Conservation (phyloP, 1,140 invertebrate genomes). For the Stegodyphus dumicola region DNA sequence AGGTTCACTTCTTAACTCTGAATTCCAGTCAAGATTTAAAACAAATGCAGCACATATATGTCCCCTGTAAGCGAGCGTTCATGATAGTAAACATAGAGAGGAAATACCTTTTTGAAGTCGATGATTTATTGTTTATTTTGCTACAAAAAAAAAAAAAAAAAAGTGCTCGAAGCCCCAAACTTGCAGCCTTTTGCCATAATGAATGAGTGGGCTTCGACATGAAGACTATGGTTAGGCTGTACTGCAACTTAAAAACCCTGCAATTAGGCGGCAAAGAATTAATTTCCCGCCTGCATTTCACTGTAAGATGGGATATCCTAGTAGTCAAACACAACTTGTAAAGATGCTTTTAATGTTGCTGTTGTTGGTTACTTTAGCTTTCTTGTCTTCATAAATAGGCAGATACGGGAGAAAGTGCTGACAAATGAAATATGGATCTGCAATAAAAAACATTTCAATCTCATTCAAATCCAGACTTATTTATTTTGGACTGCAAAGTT, state of each 20-base stretch:
- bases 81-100: constrained; percentile 38
- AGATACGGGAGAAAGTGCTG: neutral
- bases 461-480: too few relatives aligned
- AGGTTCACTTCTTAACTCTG: too few relatives aligned
- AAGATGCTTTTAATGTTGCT: neutral
- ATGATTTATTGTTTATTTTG: constrained; percentile 58
- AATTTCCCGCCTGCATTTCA: constrained; percentile 26
- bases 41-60: neutral
- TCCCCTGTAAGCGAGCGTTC: constrained; percentile 1
- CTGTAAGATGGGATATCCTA: constrained; percentile 14
- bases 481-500: too few relatives aligned
- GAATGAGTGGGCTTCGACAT: constrained; percentile 46
- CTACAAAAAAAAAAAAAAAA: constrained; percentile 32
- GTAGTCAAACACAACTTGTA: constrained; percentile 33
- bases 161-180: constrained; percentile 7
- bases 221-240: constrained; percentile 51
- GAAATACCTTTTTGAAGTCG: constrained; percentile 54
- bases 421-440: too few relatives aligned
- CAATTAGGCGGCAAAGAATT: constrained; percentile 46
- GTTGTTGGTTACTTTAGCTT: neutral
- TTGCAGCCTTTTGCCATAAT: constrained; percentile 35
- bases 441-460: too few relatives aligned
- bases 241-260: constrained; percentile 52
- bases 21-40: too few relatives aligned
- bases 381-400: neutral